Evolutionary conservation across 2,888 invertebrate species (phyloP), one percentile per base, ranked within the genome.

Genomic region (Eubasilissa splendida): DNA sequence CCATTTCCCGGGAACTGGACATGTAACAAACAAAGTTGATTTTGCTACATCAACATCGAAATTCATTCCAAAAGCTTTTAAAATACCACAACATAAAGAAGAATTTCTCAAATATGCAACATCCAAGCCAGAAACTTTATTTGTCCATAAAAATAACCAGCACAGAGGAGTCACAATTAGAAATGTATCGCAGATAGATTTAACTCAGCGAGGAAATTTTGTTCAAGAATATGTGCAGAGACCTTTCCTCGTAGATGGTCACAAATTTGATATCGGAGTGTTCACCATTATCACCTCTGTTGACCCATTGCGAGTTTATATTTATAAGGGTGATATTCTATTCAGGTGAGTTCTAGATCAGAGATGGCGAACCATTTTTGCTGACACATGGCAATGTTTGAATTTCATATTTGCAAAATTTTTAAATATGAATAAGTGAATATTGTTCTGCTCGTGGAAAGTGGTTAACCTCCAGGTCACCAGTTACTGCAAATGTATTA

Each of bases 221-320:
- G 92, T 99, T 3, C 99, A 99, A 87, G 96, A 98, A 87, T 99
- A 95, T 87, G 91, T 99, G 42, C 94, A 95, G 84, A 95, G 94
- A 83, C 99, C 99, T 4, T 93, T 96, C 85, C 90, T 99, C 14
- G 95, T 99, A 3, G 97, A 97, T 87, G 97, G 97, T 1, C 93
- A 96, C 87, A 98, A 98, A 89, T 99, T 99, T 88, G 99, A 99
- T 88, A 96, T 99, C 87, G 99, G 99, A 9, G 93, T 99, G 80
- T 99, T 99, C 87, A 96, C 96, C 0, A 94, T 95, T 0, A 89
- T 99, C 31, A 98, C 98, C 0, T 98, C 97, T 0, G 91, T 99
- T 1, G 93, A 97, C 88, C 99, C 99, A 0, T 88, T 99, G 33
- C 91, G 98, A 84, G 93, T 95, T 1, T 99, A 99, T 87, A 94